Evolutionary conservation across 2,113 vertebrate genomes (phyloP), one percentile per base, ranked within the genome.

Genomic region (Antechinus stuartii): DNA sequence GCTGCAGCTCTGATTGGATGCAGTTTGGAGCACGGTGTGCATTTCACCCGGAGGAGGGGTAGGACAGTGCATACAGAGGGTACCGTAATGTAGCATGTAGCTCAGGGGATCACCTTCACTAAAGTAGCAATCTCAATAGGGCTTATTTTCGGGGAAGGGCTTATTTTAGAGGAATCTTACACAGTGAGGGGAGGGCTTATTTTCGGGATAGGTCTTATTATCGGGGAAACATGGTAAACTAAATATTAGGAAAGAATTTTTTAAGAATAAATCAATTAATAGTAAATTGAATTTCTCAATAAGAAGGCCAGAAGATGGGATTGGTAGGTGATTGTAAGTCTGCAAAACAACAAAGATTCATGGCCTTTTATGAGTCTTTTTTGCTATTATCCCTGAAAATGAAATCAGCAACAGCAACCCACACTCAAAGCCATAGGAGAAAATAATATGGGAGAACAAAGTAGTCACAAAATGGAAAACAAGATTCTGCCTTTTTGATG

Each of bases 181-280:
- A 42, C 42, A 42, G 42, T 42, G 1, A 42, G 42, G 42, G 42
- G 42, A 42, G 42, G 42, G 42, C 42, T 42, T 42, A 42, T 42
- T 42, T 42, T 42, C 42, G 42, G 42, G 42, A 42, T 42, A 42
- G 42, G 42, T 42, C 42, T 42, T 42, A 42, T 42, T 42, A 42
- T 42, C 42, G 42, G 42, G 42, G 42, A 42, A 42, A 42, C 42
- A 42, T 42, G 42, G 42, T 42, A 97, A 96, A 95, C 95, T 96
- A 97, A 96, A 96, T 97, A 96, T 97, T 97, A 94, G 91, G 94
- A 94, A 95, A 97, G 94, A 97, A 96, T 95, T 97, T 1, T 94
- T 92, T 93, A 89, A 95, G 96, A 97, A 95, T 90, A 96, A 97
- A 92, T 61, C 92, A 97, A 57, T n/a, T n/a, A 94, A 50, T 92